A percentile compares a stretch with the other conserved stretches of the same genome.
These are phyloP conservation scores for Acromyrmex charruanus DNA, from an alignment of 1,140 invertebrate genomes.

Conservation along the genomic window DNA sequence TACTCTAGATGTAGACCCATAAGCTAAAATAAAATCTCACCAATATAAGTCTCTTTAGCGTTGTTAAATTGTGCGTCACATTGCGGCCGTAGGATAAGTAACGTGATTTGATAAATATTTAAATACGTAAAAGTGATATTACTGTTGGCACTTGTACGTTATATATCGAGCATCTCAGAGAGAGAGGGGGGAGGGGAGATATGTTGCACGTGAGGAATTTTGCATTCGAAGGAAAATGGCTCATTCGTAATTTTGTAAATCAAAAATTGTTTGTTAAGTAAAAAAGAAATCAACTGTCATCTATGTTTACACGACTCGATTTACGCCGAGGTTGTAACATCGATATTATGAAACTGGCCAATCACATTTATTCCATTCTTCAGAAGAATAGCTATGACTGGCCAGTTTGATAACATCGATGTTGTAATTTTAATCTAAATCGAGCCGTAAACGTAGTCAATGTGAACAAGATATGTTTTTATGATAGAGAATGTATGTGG, in stretches of 20 bases:
- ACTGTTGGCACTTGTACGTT: conserved; percentile 1
- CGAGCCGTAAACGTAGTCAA: too few species aligned
- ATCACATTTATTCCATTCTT: too few species aligned
- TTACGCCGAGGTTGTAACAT: too few species aligned
- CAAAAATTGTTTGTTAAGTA: conserved; percentile 58
- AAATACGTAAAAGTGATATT: conserved; percentile 11
- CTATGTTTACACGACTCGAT: too few species aligned
- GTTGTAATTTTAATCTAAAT: too few species aligned
- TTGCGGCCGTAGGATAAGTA: background rate
- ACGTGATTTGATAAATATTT: conserved; percentile 1
- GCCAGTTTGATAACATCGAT: too few species aligned
- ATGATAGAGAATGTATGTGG: too few species aligned
- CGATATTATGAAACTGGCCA: too few species aligned
- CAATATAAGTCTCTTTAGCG: conserved; percentile 58
- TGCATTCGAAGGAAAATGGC: background rate
- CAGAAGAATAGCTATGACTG: too few species aligned
- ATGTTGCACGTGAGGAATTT: conserved; percentile 6
- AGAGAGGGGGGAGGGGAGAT: background rate
- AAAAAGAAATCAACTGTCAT: background rate
- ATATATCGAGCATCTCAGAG: background rate
- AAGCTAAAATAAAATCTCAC: conserved; percentile 73
- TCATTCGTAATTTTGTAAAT: conserved; percentile 42
- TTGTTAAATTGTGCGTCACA: conserved; percentile 61
- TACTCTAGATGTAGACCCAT: conserved; percentile 62
- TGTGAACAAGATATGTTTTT: background rate